These are phyloP conservation scores for Zaprionus taronus DNA, from an alignment of 1,140 invertebrate genomes.

Conservation along the genomic window DNA sequence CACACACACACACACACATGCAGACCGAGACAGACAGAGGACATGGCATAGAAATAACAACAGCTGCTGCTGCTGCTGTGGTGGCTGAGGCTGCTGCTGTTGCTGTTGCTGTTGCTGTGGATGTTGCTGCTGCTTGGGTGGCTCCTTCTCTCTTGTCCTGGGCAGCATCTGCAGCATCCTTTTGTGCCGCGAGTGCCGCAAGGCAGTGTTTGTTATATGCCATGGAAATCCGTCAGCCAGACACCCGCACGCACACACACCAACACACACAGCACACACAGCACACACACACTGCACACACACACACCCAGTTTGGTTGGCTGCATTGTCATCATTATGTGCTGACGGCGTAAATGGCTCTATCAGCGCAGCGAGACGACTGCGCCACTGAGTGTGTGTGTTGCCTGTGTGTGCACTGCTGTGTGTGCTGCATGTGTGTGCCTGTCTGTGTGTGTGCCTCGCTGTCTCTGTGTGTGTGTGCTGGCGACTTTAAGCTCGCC, in stretches of 20 bases:
- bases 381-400: slow-evolving; percentile 26
- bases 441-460: slow-evolving; percentile 46
- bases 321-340: slow-evolving; percentile 77
- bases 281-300: slow-evolving; percentile 4
- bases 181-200: slow-evolving; percentile 36
- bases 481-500: neutral
- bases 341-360: slow-evolving; percentile 82
- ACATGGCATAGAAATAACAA: slow-evolving; percentile 66
- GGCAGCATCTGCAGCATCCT: slow-evolving; percentile 34
- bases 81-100: neutral
- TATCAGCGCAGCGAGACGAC: slow-evolving; percentile 71
- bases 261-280: slow-evolving; percentile 7
- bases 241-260: slow-evolving; percentile 27
- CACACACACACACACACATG: slow-evolving; percentile 38
- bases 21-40: slow-evolving; percentile 38
- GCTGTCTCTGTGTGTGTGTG: slow-evolving; percentile 23
- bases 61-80: slow-evolving; percentile 55
- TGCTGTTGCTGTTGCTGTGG: neutral
- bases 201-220: slow-evolving; percentile 74
- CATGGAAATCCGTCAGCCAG: slow-evolving; percentile 77
- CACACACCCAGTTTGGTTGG: slow-evolving; percentile 2
- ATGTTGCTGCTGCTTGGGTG: slow-evolving; percentile 31
- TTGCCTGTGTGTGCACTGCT: neutral
- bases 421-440: neutral
- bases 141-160: slow-evolving; percentile 17